Evolutionary conservation across 2,797 vertebrate genomes (phyloP).

Genomic region (Craterocephalus amniculus): DNA sequence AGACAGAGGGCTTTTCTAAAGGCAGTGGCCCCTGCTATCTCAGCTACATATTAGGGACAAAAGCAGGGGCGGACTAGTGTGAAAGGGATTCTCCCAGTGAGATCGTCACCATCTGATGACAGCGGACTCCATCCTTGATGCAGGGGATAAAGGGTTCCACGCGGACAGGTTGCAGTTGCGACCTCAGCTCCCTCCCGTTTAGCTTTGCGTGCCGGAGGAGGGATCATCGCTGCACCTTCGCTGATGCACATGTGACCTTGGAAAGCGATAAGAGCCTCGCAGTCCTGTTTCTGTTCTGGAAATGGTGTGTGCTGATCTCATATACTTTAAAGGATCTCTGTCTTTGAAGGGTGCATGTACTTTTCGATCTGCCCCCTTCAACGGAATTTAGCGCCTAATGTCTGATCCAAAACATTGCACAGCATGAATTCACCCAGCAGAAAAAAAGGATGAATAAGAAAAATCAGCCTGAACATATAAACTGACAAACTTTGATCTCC

Average conservation of each 20-base stretch:
- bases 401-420: conserved; percentile 49
- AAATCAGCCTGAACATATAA: conserved; percentile 62
- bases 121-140: conserved; percentile 29
- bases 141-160: conserved; percentile 9
- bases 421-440: conserved; percentile 36
- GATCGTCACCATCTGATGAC: conserved; percentile 29
- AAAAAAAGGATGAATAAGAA: conserved; percentile 12
- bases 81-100: conserved; percentile 51
- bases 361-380: conserved; percentile 19
- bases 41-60: conserved; percentile 69
- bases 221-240: conserved; percentile 41
- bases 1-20: conserved; percentile 77
- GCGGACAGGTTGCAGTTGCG: conserved; percentile 17
- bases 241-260: conserved; percentile 63
- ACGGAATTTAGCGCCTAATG: conserved; percentile 47
- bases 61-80: conserved; percentile 39
- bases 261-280: conserved; percentile 19
- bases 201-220: conserved; percentile 21
- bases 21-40: conserved; percentile 56
- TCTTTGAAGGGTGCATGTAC: conserved; percentile 1
- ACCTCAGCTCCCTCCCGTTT: conserved; percentile 24
- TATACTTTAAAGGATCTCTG: conserved; percentile 10
- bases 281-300: conserved; percentile 15
- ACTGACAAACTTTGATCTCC: conserved; percentile 62
- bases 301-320: background rate